Percentiles rank a stretch among this genome's conserved stretches.
Conservation (phyloP, 2,888 invertebrate species). For the Zygothrica quintamaculata region DNA sequence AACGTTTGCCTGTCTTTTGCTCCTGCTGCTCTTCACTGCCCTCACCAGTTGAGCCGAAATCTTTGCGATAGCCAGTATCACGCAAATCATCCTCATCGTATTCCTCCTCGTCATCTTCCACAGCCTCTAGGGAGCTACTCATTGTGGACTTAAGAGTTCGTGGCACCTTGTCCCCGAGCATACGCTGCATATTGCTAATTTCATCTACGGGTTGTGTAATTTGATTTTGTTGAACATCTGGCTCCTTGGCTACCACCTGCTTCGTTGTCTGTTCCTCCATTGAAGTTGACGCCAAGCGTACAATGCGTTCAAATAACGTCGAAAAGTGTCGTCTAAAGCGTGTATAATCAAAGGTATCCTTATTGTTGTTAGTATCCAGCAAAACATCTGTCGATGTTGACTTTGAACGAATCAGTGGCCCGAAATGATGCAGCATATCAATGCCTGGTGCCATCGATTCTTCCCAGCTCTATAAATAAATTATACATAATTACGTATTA, state of each 20-base stretch:
- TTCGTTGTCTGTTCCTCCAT: conserved; percentile 30
- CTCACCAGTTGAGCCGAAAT: conserved; percentile 57
- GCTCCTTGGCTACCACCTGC: conserved; percentile 1
- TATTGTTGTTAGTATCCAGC: conserved; percentile 57
- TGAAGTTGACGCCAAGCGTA: conserved; percentile 70
- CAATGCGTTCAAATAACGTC: conserved; percentile 82
- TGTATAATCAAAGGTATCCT: conserved; percentile 79
- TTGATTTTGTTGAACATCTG: conserved; percentile 1
- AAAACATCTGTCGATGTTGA: conserved; percentile 63
- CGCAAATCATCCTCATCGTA: conserved; percentile 80
- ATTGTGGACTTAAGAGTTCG: conserved; percentile 30
- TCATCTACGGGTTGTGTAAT: conserved; percentile 43
- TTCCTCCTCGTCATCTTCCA: conserved; percentile 80
- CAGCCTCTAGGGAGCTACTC: conserved; percentile 74
- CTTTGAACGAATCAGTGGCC: conserved; percentile 80
- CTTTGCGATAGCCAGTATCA: conserved; percentile 76
- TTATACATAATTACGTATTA: neutral
- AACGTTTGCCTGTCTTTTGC: conserved; percentile 39
- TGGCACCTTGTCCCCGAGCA: conserved; percentile 44
- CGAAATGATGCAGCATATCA: conserved; percentile 83
- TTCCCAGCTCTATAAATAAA: conserved; percentile 82
- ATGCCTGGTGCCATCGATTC: conserved; percentile 83
- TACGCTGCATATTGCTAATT: conserved; percentile 61
- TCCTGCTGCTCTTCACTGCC: conserved; percentile 3
- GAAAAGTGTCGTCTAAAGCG: conserved; percentile 82